Evolutionary conservation across 2,113 vertebrate species (phyloP).

Genomic region (Dunckerocampus dactyliophorus): DNA sequence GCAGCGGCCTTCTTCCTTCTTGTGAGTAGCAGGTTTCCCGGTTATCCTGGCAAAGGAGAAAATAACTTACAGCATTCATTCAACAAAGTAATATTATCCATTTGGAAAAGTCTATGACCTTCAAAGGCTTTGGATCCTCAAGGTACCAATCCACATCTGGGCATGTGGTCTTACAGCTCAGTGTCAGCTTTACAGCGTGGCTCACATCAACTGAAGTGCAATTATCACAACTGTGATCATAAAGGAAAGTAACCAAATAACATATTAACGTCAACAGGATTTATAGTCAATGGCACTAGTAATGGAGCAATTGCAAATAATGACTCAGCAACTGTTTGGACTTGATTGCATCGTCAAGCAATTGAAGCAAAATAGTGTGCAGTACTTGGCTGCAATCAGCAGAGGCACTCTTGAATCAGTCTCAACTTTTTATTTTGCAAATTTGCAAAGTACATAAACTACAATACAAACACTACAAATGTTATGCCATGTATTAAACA

Average conservation of each 20-base stretch:
- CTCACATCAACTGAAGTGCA: conserved; percentile 44
- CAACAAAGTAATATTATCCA: neutral
- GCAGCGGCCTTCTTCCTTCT: conserved; percentile 38
- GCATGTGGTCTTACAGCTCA: conserved; percentile 59
- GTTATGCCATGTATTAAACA: no score
- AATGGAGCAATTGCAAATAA: no score
- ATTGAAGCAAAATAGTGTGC: no score
- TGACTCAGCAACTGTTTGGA: no score
- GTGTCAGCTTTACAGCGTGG: conserved; percentile 44
- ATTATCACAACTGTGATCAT: conserved; percentile 56
- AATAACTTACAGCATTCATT: neutral
- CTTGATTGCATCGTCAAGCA: no score
- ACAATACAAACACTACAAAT: no score
- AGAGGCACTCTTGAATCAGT: no score
- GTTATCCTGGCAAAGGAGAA: conserved; percentile 37
- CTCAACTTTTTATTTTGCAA: no score
- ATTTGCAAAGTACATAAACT: no score
- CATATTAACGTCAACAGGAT: neutral
- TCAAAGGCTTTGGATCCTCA: conserved; percentile 43
- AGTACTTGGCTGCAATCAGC: no score
- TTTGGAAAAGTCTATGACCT: conserved; percentile 11
- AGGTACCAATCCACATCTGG: conserved; percentile 67
- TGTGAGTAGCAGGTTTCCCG: conserved; percentile 41
- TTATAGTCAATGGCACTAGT: no score
- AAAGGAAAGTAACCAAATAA: conserved; percentile 11